phyloP scores from a whole-genome alignment of 1,140 invertebrate genomes.

The Drosophila willistoni region DNA sequence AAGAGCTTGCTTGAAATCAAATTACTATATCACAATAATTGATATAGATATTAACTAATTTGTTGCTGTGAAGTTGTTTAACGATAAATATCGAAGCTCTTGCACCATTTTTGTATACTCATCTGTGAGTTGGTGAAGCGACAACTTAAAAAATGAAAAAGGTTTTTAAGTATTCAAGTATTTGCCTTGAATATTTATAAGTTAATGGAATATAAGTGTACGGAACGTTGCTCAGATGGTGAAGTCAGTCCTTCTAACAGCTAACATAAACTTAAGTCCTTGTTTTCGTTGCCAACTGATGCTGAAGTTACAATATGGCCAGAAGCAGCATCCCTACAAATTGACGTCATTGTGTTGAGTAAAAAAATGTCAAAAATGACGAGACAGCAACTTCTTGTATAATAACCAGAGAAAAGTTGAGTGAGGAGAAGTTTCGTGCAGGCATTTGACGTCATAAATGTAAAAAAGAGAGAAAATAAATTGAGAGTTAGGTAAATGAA shows the following conservation, averaged over 20 bases:
- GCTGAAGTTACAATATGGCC: not conserved
- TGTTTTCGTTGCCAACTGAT: not conserved
- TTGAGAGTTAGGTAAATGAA: slow-evolving; percentile 5
- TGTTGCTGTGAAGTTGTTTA: too few species aligned
- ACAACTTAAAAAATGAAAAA: too few species aligned
- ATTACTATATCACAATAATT: too few species aligned
- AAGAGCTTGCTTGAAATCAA: too few species aligned
- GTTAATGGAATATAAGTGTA: not conserved
- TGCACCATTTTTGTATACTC: too few species aligned
- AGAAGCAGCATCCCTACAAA: not conserved
- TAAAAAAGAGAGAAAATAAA: not conserved
- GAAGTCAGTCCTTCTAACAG: not conserved
- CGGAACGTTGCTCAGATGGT: not conserved
- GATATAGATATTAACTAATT: too few species aligned
- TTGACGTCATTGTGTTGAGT: slow-evolving; percentile 66
- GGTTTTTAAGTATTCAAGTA: too few species aligned
- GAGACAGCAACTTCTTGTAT: slow-evolving; percentile 39
- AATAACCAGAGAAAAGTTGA: slow-evolving; percentile 23
- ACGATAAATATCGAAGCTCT: too few species aligned
- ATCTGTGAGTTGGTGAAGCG: too few species aligned
- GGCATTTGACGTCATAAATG: slow-evolving; percentile 57
- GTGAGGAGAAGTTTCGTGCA: slow-evolving; percentile 23
- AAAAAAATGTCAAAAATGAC: slow-evolving; percentile 19
- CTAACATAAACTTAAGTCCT: not conserved
- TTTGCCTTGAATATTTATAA: not conserved